Percentiles rank a stretch among this genome's conserved stretches.
Conservation (phyloP, 2,888 invertebrate species). For the Noctua comes region DNA sequence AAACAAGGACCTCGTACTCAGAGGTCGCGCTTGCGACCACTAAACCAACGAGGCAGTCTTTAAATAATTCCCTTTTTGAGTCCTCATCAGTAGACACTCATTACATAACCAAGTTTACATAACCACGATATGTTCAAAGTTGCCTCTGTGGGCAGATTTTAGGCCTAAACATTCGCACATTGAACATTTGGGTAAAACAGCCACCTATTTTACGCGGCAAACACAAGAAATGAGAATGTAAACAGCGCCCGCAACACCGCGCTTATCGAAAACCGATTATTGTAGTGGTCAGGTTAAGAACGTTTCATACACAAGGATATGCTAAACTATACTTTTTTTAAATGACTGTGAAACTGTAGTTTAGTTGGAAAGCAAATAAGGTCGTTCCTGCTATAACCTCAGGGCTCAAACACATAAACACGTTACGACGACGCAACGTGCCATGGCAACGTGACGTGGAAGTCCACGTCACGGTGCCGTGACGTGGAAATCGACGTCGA, state of each 20-base stretch:
- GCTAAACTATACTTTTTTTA: neutral
- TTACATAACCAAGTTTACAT: neutral
- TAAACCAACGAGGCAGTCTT: too few species aligned
- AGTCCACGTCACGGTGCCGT: too few species aligned
- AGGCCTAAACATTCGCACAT: constrained; percentile 23
- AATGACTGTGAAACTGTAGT: neutral
- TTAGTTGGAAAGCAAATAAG: too few species aligned
- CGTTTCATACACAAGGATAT: constrained; percentile 12
- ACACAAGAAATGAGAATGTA: constrained; percentile 59
- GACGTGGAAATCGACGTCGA: too few species aligned
- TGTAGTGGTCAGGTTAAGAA: constrained; percentile 53
- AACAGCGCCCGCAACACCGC: constrained; percentile 48
- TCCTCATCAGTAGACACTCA: neutral
- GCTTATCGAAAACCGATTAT: constrained; percentile 67
- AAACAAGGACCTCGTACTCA: too few species aligned
- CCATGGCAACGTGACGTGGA: too few species aligned
- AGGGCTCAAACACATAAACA: too few species aligned
- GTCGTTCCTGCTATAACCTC: too few species aligned
- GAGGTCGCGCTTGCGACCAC: too few species aligned
- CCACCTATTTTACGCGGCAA: constrained; percentile 25
- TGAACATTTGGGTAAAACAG: constrained; percentile 33
- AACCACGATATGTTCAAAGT: neutral
- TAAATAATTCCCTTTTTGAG: neutral
- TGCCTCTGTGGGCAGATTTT: constrained; percentile 29
- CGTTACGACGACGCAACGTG: too few species aligned